These are phyloP conservation scores for Zoanthus sansibaricus DNA, from an alignment of 92 coral and sea anemone species.

Conservation along the genomic window DNA sequence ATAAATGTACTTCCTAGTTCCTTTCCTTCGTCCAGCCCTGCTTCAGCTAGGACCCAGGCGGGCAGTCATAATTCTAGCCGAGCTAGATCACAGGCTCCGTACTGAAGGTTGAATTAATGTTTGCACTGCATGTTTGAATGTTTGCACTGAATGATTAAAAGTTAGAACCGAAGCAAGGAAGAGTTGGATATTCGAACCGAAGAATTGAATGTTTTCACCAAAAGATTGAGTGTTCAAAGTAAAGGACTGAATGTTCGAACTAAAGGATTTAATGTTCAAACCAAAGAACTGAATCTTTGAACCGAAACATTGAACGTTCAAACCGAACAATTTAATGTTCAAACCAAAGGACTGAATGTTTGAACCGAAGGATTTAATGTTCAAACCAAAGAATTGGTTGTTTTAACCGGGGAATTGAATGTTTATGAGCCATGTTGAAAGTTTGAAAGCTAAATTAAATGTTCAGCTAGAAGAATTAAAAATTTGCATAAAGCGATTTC, in stretches of 20 bases:
- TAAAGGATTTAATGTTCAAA: too few relatives aligned
- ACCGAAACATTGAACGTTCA: too few relatives aligned
- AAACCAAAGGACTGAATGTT: too few relatives aligned
- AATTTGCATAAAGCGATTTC: background rate
- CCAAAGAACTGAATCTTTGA: too few relatives aligned
- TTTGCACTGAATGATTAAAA: background rate
- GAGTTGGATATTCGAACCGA: background rate
- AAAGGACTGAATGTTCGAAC: background rate
- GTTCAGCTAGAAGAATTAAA: background rate
- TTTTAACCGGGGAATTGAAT: too few relatives aligned
- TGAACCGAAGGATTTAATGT: background rate
- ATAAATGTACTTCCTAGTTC: background rate
- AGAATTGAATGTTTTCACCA: background rate
- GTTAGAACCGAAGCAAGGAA: background rate
- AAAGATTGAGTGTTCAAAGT: background rate
- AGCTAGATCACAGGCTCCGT: background rate
- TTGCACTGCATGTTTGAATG: background rate
- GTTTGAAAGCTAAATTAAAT: too few relatives aligned
- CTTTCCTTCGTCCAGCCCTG: background rate
- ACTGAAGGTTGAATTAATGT: background rate
- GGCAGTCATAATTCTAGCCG: background rate
- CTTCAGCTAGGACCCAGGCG: background rate
- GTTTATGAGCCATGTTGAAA: too few relatives aligned
- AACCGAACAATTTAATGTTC: too few relatives aligned
- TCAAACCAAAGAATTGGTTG: background rate